These are phyloP conservation scores for Potamilus streckersoni DNA, from an alignment of 1,140 invertebrate genomes.

Conservation along the genomic window DNA sequence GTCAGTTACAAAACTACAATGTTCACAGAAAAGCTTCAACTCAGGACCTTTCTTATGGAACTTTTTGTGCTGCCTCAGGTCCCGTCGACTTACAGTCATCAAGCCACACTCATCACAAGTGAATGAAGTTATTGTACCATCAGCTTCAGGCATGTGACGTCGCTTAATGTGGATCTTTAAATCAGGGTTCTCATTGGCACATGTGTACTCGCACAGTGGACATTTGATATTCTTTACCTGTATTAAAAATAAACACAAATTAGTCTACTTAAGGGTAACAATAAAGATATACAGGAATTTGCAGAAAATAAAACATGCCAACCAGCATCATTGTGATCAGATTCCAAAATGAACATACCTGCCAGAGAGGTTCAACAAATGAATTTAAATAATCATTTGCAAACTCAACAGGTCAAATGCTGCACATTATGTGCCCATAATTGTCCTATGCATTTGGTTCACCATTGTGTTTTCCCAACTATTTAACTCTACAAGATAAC, in stretches of 20 bases:
- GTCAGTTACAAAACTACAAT: conserved; percentile 66
- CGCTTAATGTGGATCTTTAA: conserved; percentile 62
- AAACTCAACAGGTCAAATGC: no score
- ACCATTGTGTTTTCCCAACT: no score
- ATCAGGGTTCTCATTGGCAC: conserved; percentile 64
- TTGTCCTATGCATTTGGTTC: no score
- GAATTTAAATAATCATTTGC: no score
- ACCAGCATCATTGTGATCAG: no score
- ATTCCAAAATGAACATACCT: no score
- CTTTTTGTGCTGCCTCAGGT: conserved; percentile 64
- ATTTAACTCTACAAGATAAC: no score
- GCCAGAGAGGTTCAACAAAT: no score
- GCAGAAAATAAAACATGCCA: no score
- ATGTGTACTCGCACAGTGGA: conserved; percentile 62
- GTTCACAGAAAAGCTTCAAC: conserved; percentile 64
- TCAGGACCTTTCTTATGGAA: conserved; percentile 65
- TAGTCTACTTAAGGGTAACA: no score
- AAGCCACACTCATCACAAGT: conserved; percentile 58
- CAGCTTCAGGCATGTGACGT: conserved; percentile 47
- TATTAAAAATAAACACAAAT: background rate
- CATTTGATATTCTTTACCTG: conserved; percentile 64
- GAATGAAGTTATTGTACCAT: conserved; percentile 37
- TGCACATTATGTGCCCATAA: no score
- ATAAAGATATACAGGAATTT: no score
- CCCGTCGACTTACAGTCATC: conserved; percentile 53